Evolutionary conservation across 2,888 invertebrate genomes (phyloP).

Genomic region (Quadroppia sp.): DNA sequence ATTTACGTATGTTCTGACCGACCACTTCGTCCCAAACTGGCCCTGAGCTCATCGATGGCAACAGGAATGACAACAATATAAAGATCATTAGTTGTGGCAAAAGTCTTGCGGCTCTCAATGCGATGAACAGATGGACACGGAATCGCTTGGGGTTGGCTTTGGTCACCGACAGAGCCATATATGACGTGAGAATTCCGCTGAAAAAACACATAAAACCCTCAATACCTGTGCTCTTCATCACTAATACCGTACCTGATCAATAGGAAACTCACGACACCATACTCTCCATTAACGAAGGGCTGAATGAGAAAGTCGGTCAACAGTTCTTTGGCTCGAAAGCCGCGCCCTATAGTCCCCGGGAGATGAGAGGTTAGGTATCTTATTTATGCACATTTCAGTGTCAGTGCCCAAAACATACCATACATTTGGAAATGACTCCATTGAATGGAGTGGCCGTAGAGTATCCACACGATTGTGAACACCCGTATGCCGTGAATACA

Average conservation of each 20-base stretch:
- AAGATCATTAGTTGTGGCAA: constrained; percentile 33
- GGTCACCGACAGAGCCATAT: constrained; percentile 35
- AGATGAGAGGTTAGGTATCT: too few species aligned
- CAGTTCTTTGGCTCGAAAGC: constrained; percentile 19
- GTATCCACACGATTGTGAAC: constrained; percentile 44
- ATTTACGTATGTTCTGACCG: not conserved
- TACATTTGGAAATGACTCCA: constrained; percentile 38
- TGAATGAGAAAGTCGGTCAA: constrained; percentile 48
- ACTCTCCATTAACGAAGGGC: constrained; percentile 50
- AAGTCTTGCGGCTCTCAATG: constrained; percentile 31
- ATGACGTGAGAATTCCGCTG: constrained; percentile 35
- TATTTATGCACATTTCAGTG: not conserved
- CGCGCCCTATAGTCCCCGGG: not conserved
- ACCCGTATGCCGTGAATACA: constrained; percentile 44
- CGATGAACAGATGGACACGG: not conserved
- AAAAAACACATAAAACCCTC: not conserved
- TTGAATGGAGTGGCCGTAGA: constrained; percentile 43
- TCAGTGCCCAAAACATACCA: not conserved
- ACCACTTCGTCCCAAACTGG: constrained; percentile 38
- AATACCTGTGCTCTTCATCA: not conserved
- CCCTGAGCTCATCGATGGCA: constrained; percentile 40
- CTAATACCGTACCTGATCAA: constrained; percentile 49
- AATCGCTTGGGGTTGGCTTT: constrained; percentile 19
- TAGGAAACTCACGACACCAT: constrained; percentile 52
- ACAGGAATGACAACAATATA: constrained; percentile 32